These are phyloP conservation scores for Pegea sp. DNA, from an alignment of 23 tunicate species.

Conservation along the genomic window DNA sequence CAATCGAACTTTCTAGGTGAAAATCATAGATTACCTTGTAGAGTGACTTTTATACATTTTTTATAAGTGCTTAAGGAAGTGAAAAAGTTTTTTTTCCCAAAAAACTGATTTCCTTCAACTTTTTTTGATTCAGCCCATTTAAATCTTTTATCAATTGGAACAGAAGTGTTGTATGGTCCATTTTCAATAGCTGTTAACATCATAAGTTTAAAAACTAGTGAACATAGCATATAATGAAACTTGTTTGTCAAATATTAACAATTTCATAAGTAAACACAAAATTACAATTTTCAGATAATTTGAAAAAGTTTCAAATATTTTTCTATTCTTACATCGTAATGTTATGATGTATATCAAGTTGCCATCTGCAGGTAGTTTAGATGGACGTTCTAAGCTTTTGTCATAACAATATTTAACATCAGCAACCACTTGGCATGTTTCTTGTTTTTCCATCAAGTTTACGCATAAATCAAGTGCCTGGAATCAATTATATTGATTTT, in stretches of 20 bases:
- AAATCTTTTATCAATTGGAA: constrained; percentile 18
- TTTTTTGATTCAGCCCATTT: constrained; percentile 51
- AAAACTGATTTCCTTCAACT: constrained; percentile 26
- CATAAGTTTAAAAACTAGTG: neutral
- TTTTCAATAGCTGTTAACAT: constrained; percentile 15
- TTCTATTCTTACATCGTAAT: constrained; percentile 5
- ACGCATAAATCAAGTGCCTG: constrained; percentile 34
- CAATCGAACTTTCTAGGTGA: too few relatives aligned
- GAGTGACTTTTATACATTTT: constrained; percentile 20
- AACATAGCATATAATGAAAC: neutral
- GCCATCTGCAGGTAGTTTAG: constrained; percentile 16
- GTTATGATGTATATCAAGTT: constrained; percentile 10
- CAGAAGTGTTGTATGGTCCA: constrained; percentile 44
- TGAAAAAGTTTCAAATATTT: neutral
- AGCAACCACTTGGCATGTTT: constrained; percentile 11
- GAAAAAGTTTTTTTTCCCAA: constrained; percentile 12
- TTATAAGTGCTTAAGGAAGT: constrained; percentile 25
- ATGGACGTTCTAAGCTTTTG: constrained; percentile 17
- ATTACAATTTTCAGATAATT: neutral
- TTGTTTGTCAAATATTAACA: neutral
- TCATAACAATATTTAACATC: constrained; percentile 50
- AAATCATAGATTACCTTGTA: too few relatives aligned
- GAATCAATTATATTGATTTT: neutral
- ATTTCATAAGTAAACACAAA: neutral
- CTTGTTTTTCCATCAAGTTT: constrained; percentile 43